Conservation (phyloP, 37 sponge, comb jelly and placozoan species). For the Eunapius fragilis region DNA sequence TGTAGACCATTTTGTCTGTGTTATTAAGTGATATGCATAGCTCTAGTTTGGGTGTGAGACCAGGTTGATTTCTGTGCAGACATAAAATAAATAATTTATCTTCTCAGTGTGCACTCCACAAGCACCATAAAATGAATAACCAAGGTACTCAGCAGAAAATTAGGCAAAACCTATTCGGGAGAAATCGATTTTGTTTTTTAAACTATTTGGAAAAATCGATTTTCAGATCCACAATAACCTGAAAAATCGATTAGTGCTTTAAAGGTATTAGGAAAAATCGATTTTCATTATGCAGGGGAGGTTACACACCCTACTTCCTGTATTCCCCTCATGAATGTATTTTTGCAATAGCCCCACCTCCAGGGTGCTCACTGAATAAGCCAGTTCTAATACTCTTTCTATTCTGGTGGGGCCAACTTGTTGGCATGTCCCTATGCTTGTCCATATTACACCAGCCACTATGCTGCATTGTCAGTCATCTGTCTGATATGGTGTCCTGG, state of each 20-base stretch:
- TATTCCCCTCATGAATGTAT: no score
- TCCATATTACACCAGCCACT: no score
- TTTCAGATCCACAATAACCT: neutral
- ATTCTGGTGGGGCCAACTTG: no score
- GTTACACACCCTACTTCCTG: constrained; percentile 2
- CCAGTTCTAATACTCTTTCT: no score
- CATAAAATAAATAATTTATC: neutral
- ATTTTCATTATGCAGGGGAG: neutral
- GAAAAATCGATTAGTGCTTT: neutral
- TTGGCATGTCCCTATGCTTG: no score
- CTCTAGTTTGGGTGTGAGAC: neutral
- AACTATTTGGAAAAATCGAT: neutral
- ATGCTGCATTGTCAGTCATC: no score
- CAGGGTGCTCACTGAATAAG: no score
- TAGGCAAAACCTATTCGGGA: neutral
- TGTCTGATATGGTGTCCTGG: no score
- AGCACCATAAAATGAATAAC: neutral
- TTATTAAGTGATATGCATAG: neutral
- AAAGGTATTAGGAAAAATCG: neutral
- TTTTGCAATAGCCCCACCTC: no score
- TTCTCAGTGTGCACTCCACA: neutral
- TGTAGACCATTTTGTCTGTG: neutral
- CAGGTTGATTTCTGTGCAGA: neutral
- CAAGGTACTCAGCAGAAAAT: neutral
- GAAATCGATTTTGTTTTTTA: neutral